Evolutionary conservation across 30 jellyfish, hydroid and myxozoan species (phyloP), one percentile per base, ranked within the genome.

Genomic region (Aurelia aurita): DNA sequence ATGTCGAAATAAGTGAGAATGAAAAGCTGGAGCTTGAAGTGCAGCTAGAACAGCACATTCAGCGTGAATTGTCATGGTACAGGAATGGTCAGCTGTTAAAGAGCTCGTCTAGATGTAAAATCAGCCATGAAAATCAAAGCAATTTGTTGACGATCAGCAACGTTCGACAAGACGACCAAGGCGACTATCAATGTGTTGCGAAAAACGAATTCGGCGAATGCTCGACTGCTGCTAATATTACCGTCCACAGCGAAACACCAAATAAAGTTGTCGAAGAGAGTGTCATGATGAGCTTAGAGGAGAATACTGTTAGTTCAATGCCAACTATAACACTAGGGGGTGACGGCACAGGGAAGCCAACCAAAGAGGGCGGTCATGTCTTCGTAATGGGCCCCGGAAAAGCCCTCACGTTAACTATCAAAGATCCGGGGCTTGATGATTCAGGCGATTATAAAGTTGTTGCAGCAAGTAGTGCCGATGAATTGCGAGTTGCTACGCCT

Each of bases 101-200:
- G 57, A 49, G 87, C 53, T 57, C 84, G 1, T 29, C 86, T 1
- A 63, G 66, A 29, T 76, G 79, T 47, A 77, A 77, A 18, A 63
- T 87, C 4, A 43, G 35, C 10, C 61, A 58, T n/a, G 85, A 68
- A 22, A 72, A 67, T 23, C 80, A 54, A 20, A 68, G 74, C 5
- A 76, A 87, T 58, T 27, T 59, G 39, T 63, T 77, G 51, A 66
- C 69, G 19, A 60, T 86, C 43, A 53, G 64, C 10, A 58, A 47
- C 46, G 79, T 79, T 21, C 74, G 78, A 18, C 86, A 49, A 39
- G n/a, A 29, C 16, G 96, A 82, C 49, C 88, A 90, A 9, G 97
- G 97, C 25, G 96, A 86, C 28, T 93, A 80, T 58, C 53, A 46
- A 1, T 87, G 97, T 72, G 58, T 67, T 18, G 93, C 92, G 32